Conservation (phyloP, 2,888 invertebrate genomes). For the Peribatodes rhomboidaria region DNA sequence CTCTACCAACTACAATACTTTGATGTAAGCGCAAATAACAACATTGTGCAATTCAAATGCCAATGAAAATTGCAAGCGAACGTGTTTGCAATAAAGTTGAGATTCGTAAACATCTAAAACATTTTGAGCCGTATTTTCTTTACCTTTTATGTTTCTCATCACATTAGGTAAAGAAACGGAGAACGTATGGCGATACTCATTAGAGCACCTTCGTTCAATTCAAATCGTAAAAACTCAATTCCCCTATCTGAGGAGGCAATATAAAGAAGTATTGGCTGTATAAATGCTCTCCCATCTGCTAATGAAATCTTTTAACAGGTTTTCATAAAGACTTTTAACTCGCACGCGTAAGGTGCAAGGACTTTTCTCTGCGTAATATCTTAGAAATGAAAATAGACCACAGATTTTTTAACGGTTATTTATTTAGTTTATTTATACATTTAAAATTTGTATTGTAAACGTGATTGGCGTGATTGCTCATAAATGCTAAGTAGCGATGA, state of each 20-base stretch:
- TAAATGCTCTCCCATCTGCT: constrained; percentile 20
- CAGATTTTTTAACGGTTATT: too few relatives aligned
- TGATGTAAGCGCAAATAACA: too few relatives aligned
- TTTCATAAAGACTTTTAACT: constrained; percentile 1
- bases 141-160: constrained; percentile 11
- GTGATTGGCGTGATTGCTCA: too few relatives aligned
- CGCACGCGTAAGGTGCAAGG: not conserved
- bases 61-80: too few relatives aligned
- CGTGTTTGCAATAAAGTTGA: too few relatives aligned
- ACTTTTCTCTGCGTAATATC: not conserved
- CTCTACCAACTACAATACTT: too few relatives aligned
- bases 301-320: constrained; percentile 27
- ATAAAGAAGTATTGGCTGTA: constrained; percentile 24
- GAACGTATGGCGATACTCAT: constrained; percentile 24
- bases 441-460: too few relatives aligned
- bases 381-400: not conserved
- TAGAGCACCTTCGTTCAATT: constrained; percentile 14
- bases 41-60: too few relatives aligned
- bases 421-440: too few relatives aligned
- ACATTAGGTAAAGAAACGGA: constrained; percentile 5
- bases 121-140: too few relatives aligned
- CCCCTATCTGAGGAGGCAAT: constrained; percentile 15
- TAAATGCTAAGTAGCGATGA: too few relatives aligned
- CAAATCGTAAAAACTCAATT: constrained; percentile 44
- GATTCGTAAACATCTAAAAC: too few relatives aligned